These are phyloP conservation scores for Pipra filicauda DNA, from an alignment of 2,113 vertebrate species.

Conservation along the genomic window DNA sequence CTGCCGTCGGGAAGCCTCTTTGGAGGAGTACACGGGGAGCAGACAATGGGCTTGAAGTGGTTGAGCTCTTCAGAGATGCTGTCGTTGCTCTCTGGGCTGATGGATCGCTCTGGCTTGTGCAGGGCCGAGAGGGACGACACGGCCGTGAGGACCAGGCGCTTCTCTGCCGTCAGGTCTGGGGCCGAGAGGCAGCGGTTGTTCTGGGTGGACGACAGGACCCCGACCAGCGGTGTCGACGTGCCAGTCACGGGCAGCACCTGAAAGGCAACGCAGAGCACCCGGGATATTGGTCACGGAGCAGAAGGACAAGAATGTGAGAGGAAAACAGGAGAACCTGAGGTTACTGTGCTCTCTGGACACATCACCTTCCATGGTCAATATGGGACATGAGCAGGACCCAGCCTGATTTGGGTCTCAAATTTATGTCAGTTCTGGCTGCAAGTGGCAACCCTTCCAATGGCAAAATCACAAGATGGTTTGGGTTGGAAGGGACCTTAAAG, in stretches of 20 bases:
- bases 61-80: conserved; percentile 98
- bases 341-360: rapidly evolving
- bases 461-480: not conserved
- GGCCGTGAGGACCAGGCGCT: conserved; percentile 71
- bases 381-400: not conserved
- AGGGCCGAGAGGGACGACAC: conserved; percentile 56
- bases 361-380: rapidly evolving
- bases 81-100: conserved; percentile 96
- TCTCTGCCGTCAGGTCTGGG: conserved; percentile 80
- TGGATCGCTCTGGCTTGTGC: conserved; percentile 81
- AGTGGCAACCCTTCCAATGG: rapidly evolving
- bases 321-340: rapidly evolving
- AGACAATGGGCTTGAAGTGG: conserved; percentile 98
- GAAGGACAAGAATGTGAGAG: rapidly evolving
- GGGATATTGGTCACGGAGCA: rapidly evolving
- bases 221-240: conserved; percentile 75
- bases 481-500: not conserved
- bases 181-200: conserved; percentile 91
- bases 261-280: conserved; percentile 2
- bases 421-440: not conserved
- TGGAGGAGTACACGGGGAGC: conserved; percentile 94
- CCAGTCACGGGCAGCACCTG: conserved; percentile 53
- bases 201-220: conserved; percentile 88
- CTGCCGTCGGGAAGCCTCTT: conserved; percentile 90
- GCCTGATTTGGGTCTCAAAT: rapidly evolving